Base-by-base conservation (phyloP, 2,797 vertebrate genomes). In the Oryzias dopingdopingensis region DNA sequence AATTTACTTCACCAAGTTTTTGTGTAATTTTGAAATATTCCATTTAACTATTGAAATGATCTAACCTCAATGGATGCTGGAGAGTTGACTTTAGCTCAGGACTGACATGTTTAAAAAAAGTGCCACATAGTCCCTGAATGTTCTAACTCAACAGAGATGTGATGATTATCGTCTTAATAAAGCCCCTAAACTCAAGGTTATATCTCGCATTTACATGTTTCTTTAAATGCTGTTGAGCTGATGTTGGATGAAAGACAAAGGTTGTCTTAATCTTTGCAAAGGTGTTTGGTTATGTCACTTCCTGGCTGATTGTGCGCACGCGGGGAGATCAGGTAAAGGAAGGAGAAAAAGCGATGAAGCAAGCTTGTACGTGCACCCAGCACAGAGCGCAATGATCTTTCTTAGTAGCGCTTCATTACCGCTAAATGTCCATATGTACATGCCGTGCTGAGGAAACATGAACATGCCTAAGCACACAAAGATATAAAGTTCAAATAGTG, bases 241-340 rank as follows among this genome's bases (percentile, higher is more conserved):
- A 63, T 63, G 70, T 81, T 78, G 79, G 67, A 80, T 62, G 72
- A 66, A 64, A 77, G 77, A 70, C 80, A 83, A 87, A 84, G 80
- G 79, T 79, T 84, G 74, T 72, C 73, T 76, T 74, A 54, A 56
- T 78, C 81, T 65, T 80, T 77, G 70, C 77, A 67, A 73, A 80
- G 71, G 73, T 23, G 65, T 66, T 60, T 60, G 53, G 64, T 87
- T 79, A 88, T 87, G 81, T 90, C 81, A 89, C 76, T 84, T 87
- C 84, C 82, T 87, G 85, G 79, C 79, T 76, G 61, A 64, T 42
- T 46, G 66, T 77, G 76, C 70, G 51, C 15, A 49, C 67, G 63
- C 22, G 32, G 49, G 62, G 64, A 65, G 23, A 56, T 66, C 60
- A 44, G 72, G 68, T 24, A 56, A 59, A 53, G 52, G 49, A 51